Base-by-base conservation (phyloP, 2,113 vertebrate species). In the Herpetotheres cachinnans region DNA sequence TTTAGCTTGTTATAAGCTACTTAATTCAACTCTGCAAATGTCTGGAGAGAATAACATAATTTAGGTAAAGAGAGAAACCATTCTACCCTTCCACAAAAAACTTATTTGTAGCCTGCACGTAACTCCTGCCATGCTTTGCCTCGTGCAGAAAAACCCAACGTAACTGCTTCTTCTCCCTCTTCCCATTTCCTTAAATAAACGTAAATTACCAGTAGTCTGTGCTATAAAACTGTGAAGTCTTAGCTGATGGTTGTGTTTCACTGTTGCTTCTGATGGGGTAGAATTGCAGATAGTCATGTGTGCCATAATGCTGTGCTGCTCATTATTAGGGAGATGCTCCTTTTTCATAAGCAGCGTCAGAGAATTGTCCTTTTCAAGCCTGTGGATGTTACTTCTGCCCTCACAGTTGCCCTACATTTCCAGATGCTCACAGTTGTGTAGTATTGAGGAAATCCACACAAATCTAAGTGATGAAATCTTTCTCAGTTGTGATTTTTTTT, bases 1-100 rank as follows among this genome's bases (percentile, higher is more conserved):
- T 82, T 95, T 91, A 69, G 46, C 81, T 87, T 89, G 52, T 95
- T 91, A 82, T n/a, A 80, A 87, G n/a, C 40, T 82, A 38, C 32
- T 86, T 83, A 44, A 59, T 86, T 85, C 36, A 69, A 76, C 69
- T 94, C 47, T 92, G 61, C 30, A 72, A 69, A 61, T 61, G 34
- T 16, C 44, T 91, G 34, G 44, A 82, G 56, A 94, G 52, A 91
- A 72, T 42, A 89, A 65, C 10, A 4, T 65, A 36, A 84, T 65
- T 63, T 74, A 89, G 44, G 26, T 54, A 61, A 71, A 32, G 42
- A 27, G 6, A 49, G 44, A 90, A 90, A 80, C 1, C 71, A 55
- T 65, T 71, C 34, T 93, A 36, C 5, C 40, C 16, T 85, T 90
- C 29, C 59, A 44, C 26, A 56, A 42, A 90, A 73, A 73, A 34